A percentile compares a stretch with the other conserved stretches of the same genome.
Conservation (phyloP, 2,888 invertebrate genomes). For the Dendrolimus pini region DNA sequence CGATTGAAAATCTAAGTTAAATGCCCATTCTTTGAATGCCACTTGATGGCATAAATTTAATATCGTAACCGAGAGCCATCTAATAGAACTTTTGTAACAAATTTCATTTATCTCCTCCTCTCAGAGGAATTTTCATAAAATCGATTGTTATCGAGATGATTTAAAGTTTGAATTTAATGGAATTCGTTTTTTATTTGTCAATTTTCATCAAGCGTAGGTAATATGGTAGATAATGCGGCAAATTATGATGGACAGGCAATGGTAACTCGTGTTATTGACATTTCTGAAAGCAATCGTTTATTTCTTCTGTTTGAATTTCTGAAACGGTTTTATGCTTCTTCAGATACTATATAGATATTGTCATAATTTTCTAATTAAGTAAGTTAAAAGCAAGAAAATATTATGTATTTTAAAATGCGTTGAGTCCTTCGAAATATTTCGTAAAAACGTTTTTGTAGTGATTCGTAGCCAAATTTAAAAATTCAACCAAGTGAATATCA, state of each 20-base stretch:
- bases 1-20: conserved; percentile 58
- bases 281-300: background rate
- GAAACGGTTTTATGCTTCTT: too few relatives aligned
- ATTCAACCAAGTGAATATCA: too few relatives aligned
- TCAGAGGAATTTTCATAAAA: conserved; percentile 61
- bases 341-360: too few relatives aligned
- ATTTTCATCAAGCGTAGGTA: conserved; percentile 16
- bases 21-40: conserved; percentile 61
- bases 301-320: too few relatives aligned
- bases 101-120: conserved; percentile 66
- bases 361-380: too few relatives aligned
- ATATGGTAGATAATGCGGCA: conserved; percentile 5
- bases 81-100: conserved; percentile 69
- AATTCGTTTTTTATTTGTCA: conserved; percentile 29
- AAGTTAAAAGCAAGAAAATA: too few relatives aligned
- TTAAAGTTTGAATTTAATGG: conserved; percentile 46
- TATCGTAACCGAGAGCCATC: conserved; percentile 61
- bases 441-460: background rate
- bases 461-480: background rate
- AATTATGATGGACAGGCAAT: conserved; percentile 12
- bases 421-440: background rate
- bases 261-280: conserved; percentile 1
- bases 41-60: conserved; percentile 71
- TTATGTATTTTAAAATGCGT: background rate
- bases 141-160: conserved; percentile 63